Base-by-base conservation (phyloP, 2,888 invertebrate species). In the Patella pellucida region DNA sequence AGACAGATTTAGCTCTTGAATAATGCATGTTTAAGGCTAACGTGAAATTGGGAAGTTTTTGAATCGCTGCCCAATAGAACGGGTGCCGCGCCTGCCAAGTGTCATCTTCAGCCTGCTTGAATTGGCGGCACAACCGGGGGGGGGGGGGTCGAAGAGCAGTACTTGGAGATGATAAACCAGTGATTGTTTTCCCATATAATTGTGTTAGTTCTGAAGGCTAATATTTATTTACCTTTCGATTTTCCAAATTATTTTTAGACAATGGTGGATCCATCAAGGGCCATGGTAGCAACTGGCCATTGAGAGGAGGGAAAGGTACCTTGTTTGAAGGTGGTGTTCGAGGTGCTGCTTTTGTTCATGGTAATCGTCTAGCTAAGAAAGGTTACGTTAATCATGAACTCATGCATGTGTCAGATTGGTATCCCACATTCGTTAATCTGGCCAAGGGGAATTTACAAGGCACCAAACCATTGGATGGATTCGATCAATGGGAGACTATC, bases 381-480 rank as follows among this genome's bases (percentile, higher is more conserved):
- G 84, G 81, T 67, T 52, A 71, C 16, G 74, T 71, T 50, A 73
- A 69, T 68, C 72, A 75, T 9, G 86, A 85, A n/a, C 83, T 90
- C 31, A 86, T 89, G 68, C 90, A 90, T 79, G 86, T 90, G n/a
- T 84, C 89, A 52, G 89, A 90, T 79, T 89, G 89, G 89, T 89
- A 84, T 80, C 90, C 89, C 3, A 89, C 89, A 3, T 76, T 89
- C n/a, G 82, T 89, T 3, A 73, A 71, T 11, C 71, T 89, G 16
- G 89, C 88, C n/a, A 85, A 86, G 5, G 89, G 88, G 9, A 78
- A 75, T 41, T 72, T 85, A 19, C 83, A 85, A 76, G 87, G 86
- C 4, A 85, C 87, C 19, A 81, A 83, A 72, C 83, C 83, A 27
- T 79, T 89, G 68, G 89, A 90, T 83, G 90, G 90, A 16, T 83